Conservation (phyloP, 2,797 vertebrate genomes). For the Salarias fasciatus region DNA sequence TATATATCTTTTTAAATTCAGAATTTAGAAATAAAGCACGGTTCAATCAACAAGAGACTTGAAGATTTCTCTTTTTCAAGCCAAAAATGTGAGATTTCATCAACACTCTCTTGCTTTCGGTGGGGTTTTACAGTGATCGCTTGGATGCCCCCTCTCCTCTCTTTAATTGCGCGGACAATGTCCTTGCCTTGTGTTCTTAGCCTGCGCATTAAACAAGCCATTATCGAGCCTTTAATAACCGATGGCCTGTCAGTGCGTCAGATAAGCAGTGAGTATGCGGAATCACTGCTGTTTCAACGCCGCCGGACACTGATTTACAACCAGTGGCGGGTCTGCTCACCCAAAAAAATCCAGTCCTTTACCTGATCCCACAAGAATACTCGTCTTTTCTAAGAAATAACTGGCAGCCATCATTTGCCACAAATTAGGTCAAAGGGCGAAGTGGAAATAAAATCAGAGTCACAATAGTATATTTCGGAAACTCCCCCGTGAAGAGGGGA, state of each 20-base stretch:
- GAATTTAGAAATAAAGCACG: too few species aligned
- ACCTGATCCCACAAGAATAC: neutral
- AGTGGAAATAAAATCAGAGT: too few species aligned
- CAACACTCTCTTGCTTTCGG: conserved; percentile 4
- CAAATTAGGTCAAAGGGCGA: too few species aligned
- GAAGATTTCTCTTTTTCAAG: too few species aligned
- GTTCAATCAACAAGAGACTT: too few species aligned
- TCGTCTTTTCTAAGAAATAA: neutral
- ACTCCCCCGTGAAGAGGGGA: too few species aligned
- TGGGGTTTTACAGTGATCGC: conserved; percentile 10
- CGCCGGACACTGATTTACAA: conserved; percentile 41
- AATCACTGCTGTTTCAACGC: conserved; percentile 34
- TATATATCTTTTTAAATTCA: too few species aligned
- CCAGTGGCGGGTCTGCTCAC: neutral
- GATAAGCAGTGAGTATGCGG: conserved; percentile 64
- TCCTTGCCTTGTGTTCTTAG: conserved; percentile 64
- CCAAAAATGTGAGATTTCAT: neutral
- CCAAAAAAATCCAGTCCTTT: conserved; percentile 11
- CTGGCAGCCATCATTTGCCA: neutral
- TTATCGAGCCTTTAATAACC: conserved; percentile 76
- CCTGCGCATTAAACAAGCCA: conserved; percentile 72
- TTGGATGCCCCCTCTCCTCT: conserved; percentile 25
- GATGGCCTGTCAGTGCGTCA: conserved; percentile 69
- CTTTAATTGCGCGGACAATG: conserved; percentile 59
- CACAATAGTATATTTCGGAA: too few species aligned